Base-by-base conservation (phyloP, 2,888 invertebrate genomes). In the Acanthosepion pharaonis region DNA sequence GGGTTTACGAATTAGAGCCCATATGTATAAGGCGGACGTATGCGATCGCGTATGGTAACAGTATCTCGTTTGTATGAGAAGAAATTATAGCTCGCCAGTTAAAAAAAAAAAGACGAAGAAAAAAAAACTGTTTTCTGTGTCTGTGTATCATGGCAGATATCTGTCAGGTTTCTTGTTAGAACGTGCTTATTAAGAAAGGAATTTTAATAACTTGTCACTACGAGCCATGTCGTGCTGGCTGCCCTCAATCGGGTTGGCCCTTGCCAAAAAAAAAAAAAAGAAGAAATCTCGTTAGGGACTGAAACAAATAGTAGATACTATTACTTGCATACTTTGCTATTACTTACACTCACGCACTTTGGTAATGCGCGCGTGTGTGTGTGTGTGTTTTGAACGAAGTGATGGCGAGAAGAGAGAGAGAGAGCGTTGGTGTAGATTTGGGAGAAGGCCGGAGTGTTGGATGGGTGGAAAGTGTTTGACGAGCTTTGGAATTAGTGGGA, bases 81-180 rank as follows among this genome's bases (percentile, higher is more conserved):
- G 78, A n/a, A 78, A 78, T 78, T 15, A 33, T 33, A 15, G 78
- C 78, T n/a, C 78, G n/a, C n/a, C 78, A 78, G 78, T n/a, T 78
- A 1, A 1, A n/a, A n/a, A 78, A 78, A 78, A 33, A 15, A 78
- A 78, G n/a, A n/a, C 3, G 28, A 78, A 78, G 11, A n/a, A 33
- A 33, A 78, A 11, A 78, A n/a, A 78, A 15, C n/a, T 78, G n/a
- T 78, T 33, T n/a, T 78, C 78, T n/a, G 78, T 33, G n/a, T 78
- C n/a, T n/a, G n/a, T n/a, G n/a, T 78, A 78, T 78, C 78, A 78
- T 78, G n/a, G 78, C n/a, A 33, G n/a, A 78, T 78, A 78, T 78
- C 78, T 78, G 78, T 78, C 78, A 78, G 78, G 78, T 78, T 78
- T 78, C 78, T 78, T n/a, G 78, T 78, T 78, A 78, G 78, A 78